Percentiles rank a stretch among this genome's conserved stretches.
Conservation (phyloP, 2,888 invertebrate genomes). For the Rhodophaea formosa region DNA sequence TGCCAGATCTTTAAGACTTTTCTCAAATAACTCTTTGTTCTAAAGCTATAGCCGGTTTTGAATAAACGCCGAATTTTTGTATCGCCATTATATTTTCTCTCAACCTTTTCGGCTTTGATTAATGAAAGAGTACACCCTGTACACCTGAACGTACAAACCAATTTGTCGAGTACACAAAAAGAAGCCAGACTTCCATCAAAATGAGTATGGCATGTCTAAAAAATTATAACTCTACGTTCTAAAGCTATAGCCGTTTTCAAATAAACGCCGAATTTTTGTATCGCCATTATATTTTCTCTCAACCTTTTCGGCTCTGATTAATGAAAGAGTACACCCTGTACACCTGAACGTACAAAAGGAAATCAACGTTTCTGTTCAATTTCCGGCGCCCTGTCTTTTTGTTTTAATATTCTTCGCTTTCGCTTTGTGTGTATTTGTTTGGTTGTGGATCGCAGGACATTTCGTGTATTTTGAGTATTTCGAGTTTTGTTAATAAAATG, state of each 20-base stretch:
- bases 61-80: neutral
- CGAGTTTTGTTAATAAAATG: too few relatives aligned
- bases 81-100: constrained; percentile 18
- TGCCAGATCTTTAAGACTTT: too few relatives aligned
- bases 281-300: constrained; percentile 31
- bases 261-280: constrained; percentile 23
- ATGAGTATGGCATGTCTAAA: too few relatives aligned
- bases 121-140: constrained; percentile 32
- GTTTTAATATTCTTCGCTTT: constrained; percentile 12
- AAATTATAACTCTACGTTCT: neutral
- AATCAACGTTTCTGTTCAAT: constrained; percentile 31
- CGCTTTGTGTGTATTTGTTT: constrained; percentile 3
- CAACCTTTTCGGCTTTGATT: constrained; percentile 39
- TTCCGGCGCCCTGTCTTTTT: constrained; percentile 23
- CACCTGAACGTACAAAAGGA: constrained; percentile 32
- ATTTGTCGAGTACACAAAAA: too few relatives aligned
- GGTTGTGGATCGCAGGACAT: neutral
- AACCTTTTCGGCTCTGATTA: constrained; percentile 40
- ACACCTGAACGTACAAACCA: constrained; percentile 34
- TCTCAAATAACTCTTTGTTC: too few relatives aligned
- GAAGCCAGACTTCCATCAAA: too few relatives aligned
- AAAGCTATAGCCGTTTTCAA: constrained; percentile 6
- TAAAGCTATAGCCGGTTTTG: too few relatives aligned
- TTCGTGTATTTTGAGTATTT: too few relatives aligned
- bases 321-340: constrained; percentile 31